Base-by-base conservation (phyloP, 2,888 invertebrate species). In the Drosophila borborema region DNA sequence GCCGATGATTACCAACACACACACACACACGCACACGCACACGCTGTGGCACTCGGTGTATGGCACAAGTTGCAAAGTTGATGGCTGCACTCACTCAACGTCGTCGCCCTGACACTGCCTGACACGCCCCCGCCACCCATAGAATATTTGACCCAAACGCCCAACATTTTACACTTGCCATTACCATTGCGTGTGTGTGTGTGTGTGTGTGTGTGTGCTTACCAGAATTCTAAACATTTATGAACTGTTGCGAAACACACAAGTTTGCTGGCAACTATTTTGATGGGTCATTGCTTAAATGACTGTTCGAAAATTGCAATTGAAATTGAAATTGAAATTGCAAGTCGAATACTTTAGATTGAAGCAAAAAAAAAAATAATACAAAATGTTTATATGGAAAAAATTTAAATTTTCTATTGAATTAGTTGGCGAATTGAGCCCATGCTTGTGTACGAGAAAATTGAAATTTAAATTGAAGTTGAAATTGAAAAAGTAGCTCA, bases 51-150 rank as follows among this genome's bases (percentile, higher is more conserved):
- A 64, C 46, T 64, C 61, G 71, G 78, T 60, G 61, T 36, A 58
- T 59, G 76, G 76, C 61, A 69, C 73, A 72, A 80, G 68, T 70
- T 72, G 71, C 70, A 73, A 85, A 77, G 74, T 77, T 88, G 82
- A 74, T 74, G 86, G 72, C 77, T 85, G 82, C 80, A 87, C 72
- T 85, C 72, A 72, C 62, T 82, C 82, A 69, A 72, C 74, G 74
- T 66, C 69, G 67, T 36, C 60, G 81, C 72, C 79, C 61, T 78
- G 84, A 83, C 84, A 81, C 81, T 78, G 84, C 84, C 86, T 70
- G 68, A 65, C 81, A 70, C 61, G 65, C 64, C 69, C 45, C 45
- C 61, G 2, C 9, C 23, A 45, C 36, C 41, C 46, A 14, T n/a
- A 28, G 16, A 18, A 18, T 12, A 20, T 18, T 18, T 46, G 45